Percentiles rank a stretch among this genome's conserved stretches.
Evolutionary conservation across 2,888 invertebrate species (phyloP).

Genomic region (Chirona hameri): DNA sequence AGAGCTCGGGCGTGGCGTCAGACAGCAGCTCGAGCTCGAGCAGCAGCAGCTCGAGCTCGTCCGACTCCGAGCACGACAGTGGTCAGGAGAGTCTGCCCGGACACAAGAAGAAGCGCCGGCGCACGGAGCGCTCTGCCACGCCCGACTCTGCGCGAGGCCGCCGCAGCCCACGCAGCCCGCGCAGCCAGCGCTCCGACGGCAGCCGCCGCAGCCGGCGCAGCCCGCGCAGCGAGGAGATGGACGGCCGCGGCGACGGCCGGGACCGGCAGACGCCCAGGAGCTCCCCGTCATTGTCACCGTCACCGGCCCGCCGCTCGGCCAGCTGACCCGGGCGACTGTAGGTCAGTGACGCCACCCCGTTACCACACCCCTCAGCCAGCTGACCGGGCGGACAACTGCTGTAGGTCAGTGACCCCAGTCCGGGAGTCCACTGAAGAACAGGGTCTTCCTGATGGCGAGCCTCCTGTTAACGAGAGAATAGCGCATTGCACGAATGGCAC

Average conservation of each 20-base stretch:
- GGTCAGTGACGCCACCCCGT: not conserved
- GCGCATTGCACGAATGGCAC: too few species aligned
- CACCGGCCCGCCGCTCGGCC: not conserved
- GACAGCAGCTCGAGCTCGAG: constrained; percentile 85
- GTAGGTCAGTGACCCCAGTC: not conserved
- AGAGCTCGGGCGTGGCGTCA: constrained; percentile 85
- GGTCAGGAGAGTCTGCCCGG: constrained; percentile 85
- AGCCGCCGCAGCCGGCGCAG: not conserved
- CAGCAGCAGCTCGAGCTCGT: constrained; percentile 69
- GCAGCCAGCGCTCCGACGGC: not conserved
- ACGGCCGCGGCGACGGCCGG: not conserved
- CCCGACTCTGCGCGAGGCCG: not conserved
- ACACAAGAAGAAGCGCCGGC: constrained; percentile 59
- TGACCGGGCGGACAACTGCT: not conserved
- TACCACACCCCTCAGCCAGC: not conserved
- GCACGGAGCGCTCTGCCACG: not conserved
- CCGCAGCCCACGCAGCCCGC: not conserved
- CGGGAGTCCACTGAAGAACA: too few species aligned
- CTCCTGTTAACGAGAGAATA: too few species aligned
- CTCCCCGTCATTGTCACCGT: not conserved
- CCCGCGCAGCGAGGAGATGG: not conserved
- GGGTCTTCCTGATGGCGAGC: too few species aligned
- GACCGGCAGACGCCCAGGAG: not conserved
- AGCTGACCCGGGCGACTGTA: not conserved
- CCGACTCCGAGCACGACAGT: constrained; percentile 54